Evolutionary conservation across 2,113 vertebrate genomes (phyloP), one percentile per base, ranked within the genome.

Genomic region (Caloenas nicobarica): DNA sequence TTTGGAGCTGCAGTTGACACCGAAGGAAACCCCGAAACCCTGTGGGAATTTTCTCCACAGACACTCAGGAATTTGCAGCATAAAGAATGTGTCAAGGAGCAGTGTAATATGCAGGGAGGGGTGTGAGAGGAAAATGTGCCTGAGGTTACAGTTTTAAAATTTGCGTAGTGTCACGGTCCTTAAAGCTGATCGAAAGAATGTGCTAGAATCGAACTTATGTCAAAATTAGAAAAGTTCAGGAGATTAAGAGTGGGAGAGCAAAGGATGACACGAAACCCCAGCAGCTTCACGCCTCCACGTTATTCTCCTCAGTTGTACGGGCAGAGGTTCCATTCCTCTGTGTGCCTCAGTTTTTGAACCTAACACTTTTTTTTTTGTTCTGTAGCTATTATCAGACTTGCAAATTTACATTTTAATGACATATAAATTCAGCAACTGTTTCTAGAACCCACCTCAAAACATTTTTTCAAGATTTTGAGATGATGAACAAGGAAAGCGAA

Each of bases 231-330:
- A 25, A 25, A 46, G 36, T 81, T 86, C 16, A 34, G 77, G 57
- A 68, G 34, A 89, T 71, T 72, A 82, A 82, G 53, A 77, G 38
- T 12, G 38, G 29, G 56, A 72, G n/a, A 87, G 62, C 15, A 76
- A 92, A 94, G 70, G 48, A 84, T 82, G 84, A 53, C 86, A 91
- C 81, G 81, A 91, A 92, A 89, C 57, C 93, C 61, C 66, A 69
- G 16, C 17, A 91, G 65, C 78, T 79, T 91, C 65, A 24, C 86
- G 42, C 19, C 24, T 91, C 65, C 28, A 33, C 1, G 0, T 87
- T 76, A 72, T 76, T 81, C 33, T 83, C 72, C 91, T 93, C 72
- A 81, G 77, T 72, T 76, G 18, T 60, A 36, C 1, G 24, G 34
- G 12, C 42, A 89, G 60, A 81, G 22, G 13, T 31, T 91, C 22